Evolutionary conservation across 2,113 vertebrate genomes (phyloP).

Genomic region (Turdus rufiventris): DNA sequence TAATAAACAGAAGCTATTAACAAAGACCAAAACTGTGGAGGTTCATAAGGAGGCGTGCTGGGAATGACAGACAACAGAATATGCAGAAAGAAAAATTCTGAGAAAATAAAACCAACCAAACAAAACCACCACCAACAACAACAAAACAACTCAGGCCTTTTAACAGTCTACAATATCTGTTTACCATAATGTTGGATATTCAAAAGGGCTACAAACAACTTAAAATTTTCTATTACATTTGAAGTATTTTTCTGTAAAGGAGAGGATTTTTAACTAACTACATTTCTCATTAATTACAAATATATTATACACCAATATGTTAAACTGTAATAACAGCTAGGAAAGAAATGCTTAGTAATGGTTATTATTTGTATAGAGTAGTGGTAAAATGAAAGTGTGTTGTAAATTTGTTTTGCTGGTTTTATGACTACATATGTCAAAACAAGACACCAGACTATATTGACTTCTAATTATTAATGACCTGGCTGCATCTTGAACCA

Average conservation of each 20-base stretch:
- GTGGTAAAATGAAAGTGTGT: not conserved
- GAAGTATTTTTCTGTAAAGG: not conserved
- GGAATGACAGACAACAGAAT: not conserved
- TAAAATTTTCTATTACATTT: not conserved
- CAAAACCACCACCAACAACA: not conserved
- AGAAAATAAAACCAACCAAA: not conserved
- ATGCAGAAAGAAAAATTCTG: not conserved
- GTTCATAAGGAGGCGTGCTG: not conserved
- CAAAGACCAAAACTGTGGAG: not conserved
- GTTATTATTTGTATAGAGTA: not conserved
- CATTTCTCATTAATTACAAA: not conserved
- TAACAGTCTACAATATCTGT: not conserved
- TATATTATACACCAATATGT: not conserved
- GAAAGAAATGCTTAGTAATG: not conserved
- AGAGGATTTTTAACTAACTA: not conserved
- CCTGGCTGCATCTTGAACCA: rapidly evolving
- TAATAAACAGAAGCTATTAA: not conserved
- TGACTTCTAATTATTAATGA: not conserved
- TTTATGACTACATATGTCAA: not conserved
- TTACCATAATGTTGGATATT: not conserved
- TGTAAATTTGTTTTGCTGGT: not conserved
- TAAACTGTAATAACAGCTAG: not conserved
- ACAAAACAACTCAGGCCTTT: not conserved
- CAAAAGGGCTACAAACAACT: not conserved
- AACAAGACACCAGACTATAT: not conserved